Base-by-base conservation (phyloP, 2,797 vertebrate species). In the Phoeniculus purpureus region DNA sequence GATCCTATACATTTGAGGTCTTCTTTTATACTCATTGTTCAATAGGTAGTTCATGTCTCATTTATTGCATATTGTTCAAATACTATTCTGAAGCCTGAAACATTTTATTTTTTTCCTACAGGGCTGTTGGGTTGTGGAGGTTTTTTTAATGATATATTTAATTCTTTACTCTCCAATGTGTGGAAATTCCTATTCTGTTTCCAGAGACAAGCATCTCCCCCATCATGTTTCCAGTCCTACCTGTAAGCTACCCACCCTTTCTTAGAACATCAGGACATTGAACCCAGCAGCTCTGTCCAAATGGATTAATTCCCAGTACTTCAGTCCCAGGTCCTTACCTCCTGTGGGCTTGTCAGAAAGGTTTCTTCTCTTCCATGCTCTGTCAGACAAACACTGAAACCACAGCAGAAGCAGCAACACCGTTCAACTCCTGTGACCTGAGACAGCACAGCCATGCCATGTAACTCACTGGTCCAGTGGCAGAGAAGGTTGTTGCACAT, bases 381-480 rank as follows among this genome's bases (percentile, higher is more conserved):
- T 76, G n/a, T 45, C 65, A 90, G 37, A 52, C 23, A 64, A 91
- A 55, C 27, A 61, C 18, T 19, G 25, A 64, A 85, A 70, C 25
- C 29, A 45, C 55, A 73, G 45, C 0, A 1, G 26, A 68, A 15
- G 54, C n/a, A 82, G 32, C 4, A 82, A 52, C n/a, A 31, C 47
- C 20, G 14, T 67, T 89, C 59, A 43, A 25, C 50, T 75, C 29
- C 51, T 18, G 16, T 40, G 51, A 18, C n/a, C 40, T 27, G 16
- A 74, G 29, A 54, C 5, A 74, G 29, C 0, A 0, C 2, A 1
- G 16, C 23, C 50, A 75, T 40, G 76, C 11, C 26, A 34, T 0
- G 0, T 13, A 37, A 10, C 26, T 25, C 29, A 7, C 9, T 21
- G 23, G 23, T 84, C 47, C 0, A 0, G 18, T 45, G 54, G 31